These are phyloP conservation scores for Tenthredo scrophulariae DNA, from an alignment of 2,888 invertebrate species.

Conservation along the genomic window DNA sequence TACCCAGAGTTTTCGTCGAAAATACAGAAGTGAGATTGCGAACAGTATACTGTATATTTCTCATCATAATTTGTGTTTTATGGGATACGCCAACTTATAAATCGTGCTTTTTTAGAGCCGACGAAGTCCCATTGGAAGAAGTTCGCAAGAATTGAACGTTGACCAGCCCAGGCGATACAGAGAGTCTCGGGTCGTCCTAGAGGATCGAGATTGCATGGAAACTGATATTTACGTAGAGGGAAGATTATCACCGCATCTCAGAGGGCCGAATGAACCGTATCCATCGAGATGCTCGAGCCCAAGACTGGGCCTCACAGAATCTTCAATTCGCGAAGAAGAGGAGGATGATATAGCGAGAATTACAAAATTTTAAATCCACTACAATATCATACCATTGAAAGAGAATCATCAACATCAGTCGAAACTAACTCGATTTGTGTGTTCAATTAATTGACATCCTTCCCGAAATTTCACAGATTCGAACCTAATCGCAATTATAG, in stretches of 20 bases:
- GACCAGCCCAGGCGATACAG: constrained; percentile 60
- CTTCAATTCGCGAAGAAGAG: constrained; percentile 70
- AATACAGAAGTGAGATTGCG: constrained; percentile 68
- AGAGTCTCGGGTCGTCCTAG: constrained; percentile 43
- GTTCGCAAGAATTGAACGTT: constrained; percentile 51
- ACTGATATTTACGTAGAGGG: constrained; percentile 72
- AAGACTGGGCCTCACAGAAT: constrained; percentile 67
- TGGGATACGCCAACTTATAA: not conserved
- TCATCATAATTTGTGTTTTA: not conserved
- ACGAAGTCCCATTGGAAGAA: constrained; percentile 60
- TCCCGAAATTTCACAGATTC: not conserved
- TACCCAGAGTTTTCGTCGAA: constrained; percentile 71
- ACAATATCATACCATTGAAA: not conserved
- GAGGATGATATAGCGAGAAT: constrained; percentile 36
- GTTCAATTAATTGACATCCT: not conserved
- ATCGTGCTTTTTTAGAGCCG: constrained; percentile 58
- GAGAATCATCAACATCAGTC: not conserved
- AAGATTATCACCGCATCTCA: constrained; percentile 63
- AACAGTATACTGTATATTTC: not conserved
- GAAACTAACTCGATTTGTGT: too few relatives aligned
- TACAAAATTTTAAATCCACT: constrained; percentile 21
- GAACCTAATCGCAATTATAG: not conserved
- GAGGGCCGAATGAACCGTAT: constrained; percentile 70
- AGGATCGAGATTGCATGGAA: constrained; percentile 66
- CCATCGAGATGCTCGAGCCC: constrained; percentile 70